Evolutionary conservation across 2,113 vertebrate species (phyloP), one percentile per base, ranked within the genome.

Genomic region (Aptenodytes forsteri): DNA sequence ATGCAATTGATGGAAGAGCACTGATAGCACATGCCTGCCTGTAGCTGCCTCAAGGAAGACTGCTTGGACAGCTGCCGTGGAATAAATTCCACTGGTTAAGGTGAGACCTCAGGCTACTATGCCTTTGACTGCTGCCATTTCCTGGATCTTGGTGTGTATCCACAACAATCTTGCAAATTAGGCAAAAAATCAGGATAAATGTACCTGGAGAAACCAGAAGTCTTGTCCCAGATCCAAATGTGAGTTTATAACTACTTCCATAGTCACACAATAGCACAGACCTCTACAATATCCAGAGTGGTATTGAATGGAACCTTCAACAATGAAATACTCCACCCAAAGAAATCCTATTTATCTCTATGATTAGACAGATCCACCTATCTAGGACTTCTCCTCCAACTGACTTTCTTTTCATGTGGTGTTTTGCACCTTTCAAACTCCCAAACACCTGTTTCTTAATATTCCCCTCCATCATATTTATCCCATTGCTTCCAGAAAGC

Each of bases 151-250:
- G 18, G 9, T 56, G 36, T 32, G 19, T 13, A 38, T 19, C n/a
- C 42, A 36, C 54, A 72, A 47, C 10, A 38, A 26, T 15, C 32
- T 19, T 8, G 32, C 12, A 67, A 71, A 89, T 64, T 8, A 89
- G 7, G 38, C 5, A n/a, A 66, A 89, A 85, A 42, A 6, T 59
- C 79, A 80, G 36, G 20, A 58, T 22, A 42, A 93, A 88, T 56
- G 77, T 97, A 98, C 97, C 96, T 95, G 96, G 58, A 2, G 34
- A 84, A 79, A 98, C 85, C 83, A 91, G 40, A 76, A 97, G 80
- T 59, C 72, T 97, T 1, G 83, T 97, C 62, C 97, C 97, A 55
- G 75, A 85, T 87, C 96, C 97, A 87, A 98, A 98, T 42, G 65
- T 50, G 49, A 84, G 16, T 95, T 92, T 95, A 62, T 73, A 71